phyloP scores from a whole-genome alignment of 2,113 vertebrate species.

The Seriola quinqueradiata region DNA sequence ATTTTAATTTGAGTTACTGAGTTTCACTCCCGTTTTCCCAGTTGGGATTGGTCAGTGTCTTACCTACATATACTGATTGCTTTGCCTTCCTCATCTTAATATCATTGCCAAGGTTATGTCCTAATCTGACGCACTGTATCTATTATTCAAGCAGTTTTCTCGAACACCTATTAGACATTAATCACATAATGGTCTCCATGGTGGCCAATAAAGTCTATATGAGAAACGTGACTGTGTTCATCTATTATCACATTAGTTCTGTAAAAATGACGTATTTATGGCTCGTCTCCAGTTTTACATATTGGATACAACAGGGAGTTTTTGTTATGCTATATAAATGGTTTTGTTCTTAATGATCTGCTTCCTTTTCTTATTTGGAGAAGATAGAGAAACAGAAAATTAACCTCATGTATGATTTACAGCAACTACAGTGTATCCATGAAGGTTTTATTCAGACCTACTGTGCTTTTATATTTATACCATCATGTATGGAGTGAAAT shows the following conservation, averaged over 20 bases:
- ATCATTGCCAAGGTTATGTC: conserved; percentile 50
- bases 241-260: conserved; percentile 58
- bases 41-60: neutral
- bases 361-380: neutral
- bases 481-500: neutral
- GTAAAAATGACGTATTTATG: conserved; percentile 42
- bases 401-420: conserved; percentile 4
- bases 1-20: neutral
- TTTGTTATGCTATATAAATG: neutral
- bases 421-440: neutral
- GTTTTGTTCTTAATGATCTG: conserved; percentile 9
- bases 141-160: conserved; percentile 39
- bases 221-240: conserved; percentile 58
- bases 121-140: conserved; percentile 29
- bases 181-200: conserved; percentile 47
- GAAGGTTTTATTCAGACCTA: neutral
- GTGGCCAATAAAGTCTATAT: conserved; percentile 47
- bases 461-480: neutral
- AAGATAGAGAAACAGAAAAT: neutral
- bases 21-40: neutral
- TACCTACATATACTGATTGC: neutral
- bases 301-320: neutral
- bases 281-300: neutral
- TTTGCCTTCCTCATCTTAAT: conserved; percentile 20
- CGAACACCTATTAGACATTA: conserved; percentile 31